Percentiles rank a stretch among this genome's conserved stretches.
phyloP scores from a whole-genome alignment of 2,797 vertebrate genomes.

The Pangasius krempfi region DNA sequence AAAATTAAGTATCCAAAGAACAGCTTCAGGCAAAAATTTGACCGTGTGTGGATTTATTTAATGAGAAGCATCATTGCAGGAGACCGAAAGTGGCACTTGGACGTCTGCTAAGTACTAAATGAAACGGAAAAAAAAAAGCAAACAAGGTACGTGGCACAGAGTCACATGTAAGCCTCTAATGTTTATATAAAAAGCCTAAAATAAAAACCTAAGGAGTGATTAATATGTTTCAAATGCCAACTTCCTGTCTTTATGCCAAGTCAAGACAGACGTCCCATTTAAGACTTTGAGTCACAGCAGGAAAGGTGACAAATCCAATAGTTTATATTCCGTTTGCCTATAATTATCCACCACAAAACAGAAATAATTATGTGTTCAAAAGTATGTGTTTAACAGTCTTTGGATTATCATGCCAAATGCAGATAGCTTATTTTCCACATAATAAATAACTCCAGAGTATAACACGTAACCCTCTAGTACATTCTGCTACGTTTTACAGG shows the following conservation, averaged over 20 bases:
- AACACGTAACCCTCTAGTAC: neutral
- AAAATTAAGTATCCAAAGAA: constrained; percentile 58
- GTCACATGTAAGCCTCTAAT: constrained; percentile 4
- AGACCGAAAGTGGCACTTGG: neutral
- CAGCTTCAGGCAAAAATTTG: constrained; percentile 55
- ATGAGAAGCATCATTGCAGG: constrained; percentile 57
- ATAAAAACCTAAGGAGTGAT: constrained; percentile 4
- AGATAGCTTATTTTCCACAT: neutral
- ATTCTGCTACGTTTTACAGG: neutral
- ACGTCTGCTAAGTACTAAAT: constrained; percentile 1
- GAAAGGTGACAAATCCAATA: constrained; percentile 14
- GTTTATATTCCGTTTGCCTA: neutral
- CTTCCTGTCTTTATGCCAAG: constrained; percentile 17
- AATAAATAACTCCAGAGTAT: neutral
- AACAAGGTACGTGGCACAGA: neutral
- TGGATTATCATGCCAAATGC: neutral
- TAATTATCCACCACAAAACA: neutral
- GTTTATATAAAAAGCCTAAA: constrained; percentile 10
- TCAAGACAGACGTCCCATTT: constrained; percentile 11
- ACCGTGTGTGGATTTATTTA: constrained; percentile 65
- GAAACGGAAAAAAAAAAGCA: neutral
- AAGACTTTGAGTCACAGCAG: constrained; percentile 14
- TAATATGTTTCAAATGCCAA: constrained; percentile 18
- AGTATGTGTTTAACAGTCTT: neutral
- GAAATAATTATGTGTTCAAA: neutral